phyloP scores from a whole-genome alignment of 2,888 invertebrate genomes.

The Brachypterus glaber region DNA sequence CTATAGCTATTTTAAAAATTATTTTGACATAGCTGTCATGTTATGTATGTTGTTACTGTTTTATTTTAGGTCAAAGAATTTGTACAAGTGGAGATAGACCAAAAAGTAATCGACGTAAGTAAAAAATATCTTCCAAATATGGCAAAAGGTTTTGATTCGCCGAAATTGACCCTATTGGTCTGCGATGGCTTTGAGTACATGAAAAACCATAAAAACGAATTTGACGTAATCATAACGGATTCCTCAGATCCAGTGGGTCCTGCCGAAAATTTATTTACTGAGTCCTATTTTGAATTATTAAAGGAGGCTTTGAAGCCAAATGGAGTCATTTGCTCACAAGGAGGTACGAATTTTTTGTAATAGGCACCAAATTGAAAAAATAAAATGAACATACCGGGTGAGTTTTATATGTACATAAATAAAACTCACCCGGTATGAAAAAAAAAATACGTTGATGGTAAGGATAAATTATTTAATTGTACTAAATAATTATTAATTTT shows the following conservation, averaged over 20 bases:
- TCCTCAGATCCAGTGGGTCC: constrained; percentile 94
- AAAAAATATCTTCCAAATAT: constrained; percentile 85
- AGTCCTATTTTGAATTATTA: constrained; percentile 52
- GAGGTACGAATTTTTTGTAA: no score
- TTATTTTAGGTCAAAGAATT: constrained; percentile 3
- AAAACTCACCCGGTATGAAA: no score
- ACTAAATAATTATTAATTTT: no score
- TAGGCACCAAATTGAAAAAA: no score
- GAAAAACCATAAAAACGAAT: constrained; percentile 71
- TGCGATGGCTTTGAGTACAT: constrained; percentile 95
- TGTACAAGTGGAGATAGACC: constrained; percentile 86
- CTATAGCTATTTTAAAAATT: no score
- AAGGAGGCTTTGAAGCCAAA: constrained; percentile 70
- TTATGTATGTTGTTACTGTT: no score
- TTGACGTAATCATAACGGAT: constrained; percentile 97
- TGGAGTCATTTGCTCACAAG: constrained; percentile 84
- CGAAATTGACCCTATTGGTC: constrained; percentile 61
- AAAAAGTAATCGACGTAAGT: constrained; percentile 79
- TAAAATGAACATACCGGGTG: no score
- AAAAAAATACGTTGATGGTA: no score
- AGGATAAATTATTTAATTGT: no score
- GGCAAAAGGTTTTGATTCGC: constrained; percentile 75
- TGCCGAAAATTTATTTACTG: constrained; percentile 50
- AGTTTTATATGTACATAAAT: no score
- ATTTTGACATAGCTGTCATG: no score